phyloP scores from a whole-genome alignment of 37 sponge, comb jelly and placozoan genomes.

The Crambe crambe region DNA sequence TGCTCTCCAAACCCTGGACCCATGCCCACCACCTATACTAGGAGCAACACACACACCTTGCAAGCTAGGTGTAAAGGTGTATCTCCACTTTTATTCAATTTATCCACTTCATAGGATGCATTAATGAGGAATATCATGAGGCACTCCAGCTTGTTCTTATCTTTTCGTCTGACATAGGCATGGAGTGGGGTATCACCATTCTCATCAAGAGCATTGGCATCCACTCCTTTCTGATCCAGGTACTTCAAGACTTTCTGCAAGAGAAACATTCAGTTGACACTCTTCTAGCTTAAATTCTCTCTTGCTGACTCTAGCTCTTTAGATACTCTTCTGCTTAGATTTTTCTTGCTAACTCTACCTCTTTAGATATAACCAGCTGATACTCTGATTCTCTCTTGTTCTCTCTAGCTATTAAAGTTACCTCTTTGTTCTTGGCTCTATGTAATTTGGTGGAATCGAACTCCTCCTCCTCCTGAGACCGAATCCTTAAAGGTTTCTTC shows the following conservation, averaged over 20 bases:
- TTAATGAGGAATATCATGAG: constrained; percentile 21
- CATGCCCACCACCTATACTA: neutral
- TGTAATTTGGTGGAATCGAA: constrained; percentile 3
- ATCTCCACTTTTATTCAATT: neutral
- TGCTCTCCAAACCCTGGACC: neutral
- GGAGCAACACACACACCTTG: neutral
- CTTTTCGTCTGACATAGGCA: constrained; percentile 18
- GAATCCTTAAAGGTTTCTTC: no score
- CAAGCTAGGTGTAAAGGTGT: constrained; percentile 19
- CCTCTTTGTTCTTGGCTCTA: neutral
- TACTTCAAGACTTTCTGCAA: neutral
- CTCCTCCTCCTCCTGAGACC: no score
- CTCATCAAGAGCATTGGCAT: neutral
- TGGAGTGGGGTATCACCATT: constrained; percentile 23
- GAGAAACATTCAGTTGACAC: no score
- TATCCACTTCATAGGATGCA: constrained; percentile 1
- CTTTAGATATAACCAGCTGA: no score
- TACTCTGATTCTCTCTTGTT: no score
- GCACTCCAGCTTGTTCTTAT: constrained; percentile 25
- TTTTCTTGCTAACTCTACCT: no score
- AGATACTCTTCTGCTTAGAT: no score
- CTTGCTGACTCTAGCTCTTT: no score
- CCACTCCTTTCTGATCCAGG: neutral
- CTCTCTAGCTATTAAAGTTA: neutral
- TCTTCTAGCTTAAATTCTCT: no score